Percentiles rank a stretch among this genome's conserved stretches.
Conservation (phyloP, 2,888 invertebrate species). For the Torymus aiolomorphi region DNA sequence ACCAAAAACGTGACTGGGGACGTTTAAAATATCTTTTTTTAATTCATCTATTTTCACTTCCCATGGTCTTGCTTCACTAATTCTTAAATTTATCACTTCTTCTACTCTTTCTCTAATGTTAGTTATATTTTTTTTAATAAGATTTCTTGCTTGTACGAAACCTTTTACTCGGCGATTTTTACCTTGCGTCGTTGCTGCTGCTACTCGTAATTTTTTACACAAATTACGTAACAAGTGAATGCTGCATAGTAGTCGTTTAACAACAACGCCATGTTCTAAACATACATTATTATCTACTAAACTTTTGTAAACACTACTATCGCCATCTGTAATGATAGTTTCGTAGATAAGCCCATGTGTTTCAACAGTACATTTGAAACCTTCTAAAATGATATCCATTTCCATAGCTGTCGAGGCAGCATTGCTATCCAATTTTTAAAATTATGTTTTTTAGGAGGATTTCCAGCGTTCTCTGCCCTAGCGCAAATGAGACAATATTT, state of each 20-base stretch:
- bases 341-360: too few species aligned
- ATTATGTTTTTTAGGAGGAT: slow-evolving; percentile 53
- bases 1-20: too few species aligned
- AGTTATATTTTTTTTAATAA: slow-evolving; percentile 51
- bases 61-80: too few species aligned
- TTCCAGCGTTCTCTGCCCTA: slow-evolving; percentile 47
- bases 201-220: too few species aligned
- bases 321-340: too few species aligned
- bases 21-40: too few species aligned
- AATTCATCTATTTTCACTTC: too few species aligned
- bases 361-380: too few species aligned
- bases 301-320: slow-evolving; percentile 44
- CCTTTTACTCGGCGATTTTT: too few species aligned
- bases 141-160: too few species aligned
- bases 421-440: slow-evolving; percentile 62
- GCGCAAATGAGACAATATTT: slow-evolving; percentile 60
- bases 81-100: too few species aligned
- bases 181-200: background rate
- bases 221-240: slow-evolving; percentile 65
- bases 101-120: slow-evolving; percentile 23
- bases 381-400: too few species aligned
- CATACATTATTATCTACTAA: slow-evolving; percentile 47
- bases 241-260: slow-evolving; percentile 58
- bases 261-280: slow-evolving; percentile 20
- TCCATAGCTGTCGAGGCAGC: slow-evolving; percentile 64